Percentiles rank a stretch among this genome's conserved stretches.
phyloP scores from a whole-genome alignment of 2,888 invertebrate species.

The Athalia circularis region DNA sequence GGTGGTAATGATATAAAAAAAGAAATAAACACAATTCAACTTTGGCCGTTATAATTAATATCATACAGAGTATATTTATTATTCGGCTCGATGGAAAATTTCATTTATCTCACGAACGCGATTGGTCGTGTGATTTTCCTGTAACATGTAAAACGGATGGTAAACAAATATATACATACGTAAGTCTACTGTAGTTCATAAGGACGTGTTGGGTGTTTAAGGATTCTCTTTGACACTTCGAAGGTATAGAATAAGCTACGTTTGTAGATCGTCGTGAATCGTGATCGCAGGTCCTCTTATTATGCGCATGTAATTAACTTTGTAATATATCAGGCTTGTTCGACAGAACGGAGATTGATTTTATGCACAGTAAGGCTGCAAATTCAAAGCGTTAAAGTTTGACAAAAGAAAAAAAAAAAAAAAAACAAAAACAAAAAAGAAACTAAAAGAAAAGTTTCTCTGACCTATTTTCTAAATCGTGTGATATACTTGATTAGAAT shows the following conservation, averaged over 20 bases:
- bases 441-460: not conserved
- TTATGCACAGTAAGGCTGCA: conserved; percentile 24
- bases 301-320: conserved; percentile 40
- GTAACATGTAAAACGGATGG: too few species aligned
- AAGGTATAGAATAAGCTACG: not conserved
- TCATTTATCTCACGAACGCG: too few species aligned
- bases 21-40: too few species aligned
- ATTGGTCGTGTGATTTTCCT: too few species aligned
- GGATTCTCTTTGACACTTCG: conserved; percentile 19
- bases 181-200: too few species aligned
- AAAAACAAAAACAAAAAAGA: not conserved
- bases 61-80: too few species aligned
- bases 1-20: too few species aligned
- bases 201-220: conserved; percentile 11
- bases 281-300: not conserved
- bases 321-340: conserved; percentile 20
- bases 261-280: conserved; percentile 2
- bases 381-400: not conserved
- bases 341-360: conserved; percentile 17
- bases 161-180: too few species aligned
- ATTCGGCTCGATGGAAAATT: too few species aligned
- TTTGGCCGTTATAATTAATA: too few species aligned
- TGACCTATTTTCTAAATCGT: not conserved
- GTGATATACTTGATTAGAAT: not conserved
- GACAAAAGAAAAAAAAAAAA: not conserved